phyloP scores from a whole-genome alignment of 2,113 vertebrate genomes.

The Lamprotornis superbus region DNA sequence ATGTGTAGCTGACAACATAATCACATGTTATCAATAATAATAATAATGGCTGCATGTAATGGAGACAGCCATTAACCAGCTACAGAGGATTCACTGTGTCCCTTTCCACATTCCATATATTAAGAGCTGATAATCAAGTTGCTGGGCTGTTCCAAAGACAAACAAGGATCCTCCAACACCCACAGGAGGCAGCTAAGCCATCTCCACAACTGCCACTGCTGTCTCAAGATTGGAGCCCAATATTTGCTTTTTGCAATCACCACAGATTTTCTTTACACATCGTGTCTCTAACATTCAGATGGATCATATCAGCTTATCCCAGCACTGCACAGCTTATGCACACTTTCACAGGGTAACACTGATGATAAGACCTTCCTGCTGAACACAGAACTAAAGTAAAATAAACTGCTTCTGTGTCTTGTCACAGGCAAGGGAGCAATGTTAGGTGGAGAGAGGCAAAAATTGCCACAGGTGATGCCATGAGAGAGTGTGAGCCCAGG shows the following conservation, averaged over 20 bases:
- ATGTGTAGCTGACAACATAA: neutral
- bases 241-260: neutral
- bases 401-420: neutral
- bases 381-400: neutral
- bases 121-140: neutral
- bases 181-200: neutral
- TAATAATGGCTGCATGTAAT: neutral
- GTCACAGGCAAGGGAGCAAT: neutral
- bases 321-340: neutral
- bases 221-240: neutral
- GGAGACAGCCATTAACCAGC: neutral
- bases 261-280: neutral
- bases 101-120: neutral
- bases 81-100: neutral
- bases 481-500: too few relatives aligned
- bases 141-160: neutral
- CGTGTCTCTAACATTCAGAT: neutral
- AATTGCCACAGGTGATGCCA: too few relatives aligned
- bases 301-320: neutral
- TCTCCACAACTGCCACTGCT: fast-evolving
- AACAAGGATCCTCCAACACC: neutral
- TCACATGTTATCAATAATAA: too few relatives aligned
- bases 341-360: neutral
- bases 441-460: too few relatives aligned
- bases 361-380: neutral